These are phyloP conservation scores for Ictidomys tridecemlineatus DNA, from an alignment of 2,113 vertebrate species.

Conservation along the genomic window DNA sequence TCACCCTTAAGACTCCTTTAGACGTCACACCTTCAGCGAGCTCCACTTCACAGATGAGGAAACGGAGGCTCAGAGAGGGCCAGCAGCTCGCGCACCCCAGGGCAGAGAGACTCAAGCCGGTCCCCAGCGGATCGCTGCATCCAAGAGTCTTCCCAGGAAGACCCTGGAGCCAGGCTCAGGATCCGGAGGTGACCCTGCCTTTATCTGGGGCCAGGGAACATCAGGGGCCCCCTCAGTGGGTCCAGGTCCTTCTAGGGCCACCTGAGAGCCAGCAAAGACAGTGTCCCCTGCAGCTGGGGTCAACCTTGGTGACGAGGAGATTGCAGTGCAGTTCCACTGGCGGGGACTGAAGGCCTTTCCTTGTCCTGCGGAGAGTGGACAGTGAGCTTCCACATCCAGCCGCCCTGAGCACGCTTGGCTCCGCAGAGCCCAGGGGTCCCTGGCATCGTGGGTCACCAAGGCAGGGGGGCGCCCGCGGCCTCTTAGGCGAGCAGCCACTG, in stretches of 20 bases:
- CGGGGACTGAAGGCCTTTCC: accelerated
- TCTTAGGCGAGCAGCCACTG: not conserved
- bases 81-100: not conserved
- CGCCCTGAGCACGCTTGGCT: not conserved
- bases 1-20: not conserved
- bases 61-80: not conserved
- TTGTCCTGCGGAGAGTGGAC: not conserved
- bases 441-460: not conserved
- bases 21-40: not conserved
- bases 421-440: not conserved
- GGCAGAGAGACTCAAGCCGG: not conserved
- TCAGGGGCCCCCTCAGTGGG: not conserved
- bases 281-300: accelerated
- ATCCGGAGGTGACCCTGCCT: not conserved
- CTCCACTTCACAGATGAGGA: not conserved
- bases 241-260: no score
- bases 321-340: not conserved
- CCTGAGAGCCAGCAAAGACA: not conserved
- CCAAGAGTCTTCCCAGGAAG: not conserved
- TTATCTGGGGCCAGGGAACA: not conserved
- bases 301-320: no score
- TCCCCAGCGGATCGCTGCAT: not conserved
- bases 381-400: not conserved
- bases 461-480: not conserved
- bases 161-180: not conserved